These are phyloP conservation scores for Rhinella marina DNA, from an alignment of 2,797 vertebrate genomes.

Conservation along the genomic window DNA sequence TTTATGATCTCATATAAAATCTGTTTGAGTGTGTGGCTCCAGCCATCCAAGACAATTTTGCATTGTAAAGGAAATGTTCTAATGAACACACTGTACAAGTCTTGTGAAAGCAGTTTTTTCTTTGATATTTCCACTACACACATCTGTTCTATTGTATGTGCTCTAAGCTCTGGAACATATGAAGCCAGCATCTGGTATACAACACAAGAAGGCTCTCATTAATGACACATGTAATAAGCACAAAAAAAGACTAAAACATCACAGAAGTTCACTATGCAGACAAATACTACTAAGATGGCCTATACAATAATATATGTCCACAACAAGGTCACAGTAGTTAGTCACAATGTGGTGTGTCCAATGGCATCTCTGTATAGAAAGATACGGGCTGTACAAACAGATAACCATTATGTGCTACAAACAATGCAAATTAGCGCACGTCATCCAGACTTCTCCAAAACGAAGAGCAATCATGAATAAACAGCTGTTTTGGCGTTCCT, in stretches of 20 bases:
- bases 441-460: no score
- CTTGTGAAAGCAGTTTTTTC: slow-evolving; percentile 14
- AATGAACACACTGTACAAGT: slow-evolving; percentile 22
- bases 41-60: slow-evolving; percentile 15
- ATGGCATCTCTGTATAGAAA: no score
- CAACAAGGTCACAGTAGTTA: background rate
- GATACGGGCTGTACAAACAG: no score
- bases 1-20: background rate
- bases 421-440: no score
- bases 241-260: background rate
- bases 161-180: slow-evolving; percentile 23
- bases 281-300: background rate
- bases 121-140: slow-evolving; percentile 2
- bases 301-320: background rate
- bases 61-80: slow-evolving; percentile 11
- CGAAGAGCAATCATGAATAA: no score
- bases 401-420: no score
- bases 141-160: slow-evolving; percentile 13
- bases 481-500: no score
- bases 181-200: slow-evolving; percentile 19
- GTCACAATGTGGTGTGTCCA: background rate
- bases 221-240: slow-evolving; percentile 1
- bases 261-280: slow-evolving; percentile 1
- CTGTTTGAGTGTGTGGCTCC: background rate
- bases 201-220: background rate